Evolutionary conservation across 2,888 invertebrate species (phyloP).

Genomic region (Choreutis nemorana): DNA sequence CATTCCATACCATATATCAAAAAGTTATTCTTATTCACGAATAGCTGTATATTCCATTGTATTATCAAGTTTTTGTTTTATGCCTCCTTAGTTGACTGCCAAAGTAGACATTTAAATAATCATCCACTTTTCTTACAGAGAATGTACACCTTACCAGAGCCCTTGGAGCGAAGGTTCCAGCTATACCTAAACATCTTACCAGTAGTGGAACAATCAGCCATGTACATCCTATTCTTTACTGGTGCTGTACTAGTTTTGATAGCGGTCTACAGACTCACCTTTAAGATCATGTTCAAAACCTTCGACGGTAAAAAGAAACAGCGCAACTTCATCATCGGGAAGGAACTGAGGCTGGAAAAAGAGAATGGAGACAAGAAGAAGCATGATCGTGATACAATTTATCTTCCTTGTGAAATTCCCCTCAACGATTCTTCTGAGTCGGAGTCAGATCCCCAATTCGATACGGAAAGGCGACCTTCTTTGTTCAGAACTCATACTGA

Average conservation of each 20-base stretch:
- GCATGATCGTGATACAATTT: constrained; percentile 24
- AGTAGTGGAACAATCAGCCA: constrained; percentile 60
- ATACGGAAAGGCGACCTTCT: constrained; percentile 18
- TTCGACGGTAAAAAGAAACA: constrained; percentile 25
- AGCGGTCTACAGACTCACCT: constrained; percentile 48
- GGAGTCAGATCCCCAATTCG: constrained; percentile 19
- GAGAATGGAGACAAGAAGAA: constrained; percentile 14
- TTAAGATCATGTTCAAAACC: constrained; percentile 48
- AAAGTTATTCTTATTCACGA: no score
- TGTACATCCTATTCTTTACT: constrained; percentile 63
- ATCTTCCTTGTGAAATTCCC: constrained; percentile 47
- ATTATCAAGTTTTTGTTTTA: no score
- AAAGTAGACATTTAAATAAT: no score
- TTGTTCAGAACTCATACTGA: constrained; percentile 27
- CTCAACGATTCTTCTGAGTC: constrained; percentile 34
- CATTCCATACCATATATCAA: no score
- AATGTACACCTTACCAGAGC: constrained; percentile 72
- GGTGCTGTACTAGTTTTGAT: constrained; percentile 58
- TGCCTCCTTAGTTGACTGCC: no score
- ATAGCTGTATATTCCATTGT: no score
- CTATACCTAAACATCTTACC: constrained; percentile 79
- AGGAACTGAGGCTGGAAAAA: constrained; percentile 25
- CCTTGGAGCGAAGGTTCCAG: constrained; percentile 70
- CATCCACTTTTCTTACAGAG: constrained; percentile 69
- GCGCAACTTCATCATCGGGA: constrained; percentile 21